Evolutionary conservation across 2,888 invertebrate genomes (phyloP), one percentile per base, ranked within the genome.

Genomic region (Stenolophus ochropezus): DNA sequence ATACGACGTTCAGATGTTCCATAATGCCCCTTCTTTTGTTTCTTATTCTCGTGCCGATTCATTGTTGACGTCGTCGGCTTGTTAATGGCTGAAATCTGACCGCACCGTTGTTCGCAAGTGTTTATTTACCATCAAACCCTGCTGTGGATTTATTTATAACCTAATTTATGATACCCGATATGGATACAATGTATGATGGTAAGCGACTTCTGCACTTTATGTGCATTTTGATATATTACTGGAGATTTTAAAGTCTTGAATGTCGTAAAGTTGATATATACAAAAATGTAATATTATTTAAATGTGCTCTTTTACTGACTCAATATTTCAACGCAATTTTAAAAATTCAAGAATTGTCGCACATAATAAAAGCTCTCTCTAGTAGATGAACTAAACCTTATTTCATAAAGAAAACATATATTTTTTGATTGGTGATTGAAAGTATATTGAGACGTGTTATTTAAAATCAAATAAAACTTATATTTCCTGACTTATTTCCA

Each of bases 11-110:
- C 33, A 27, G 27, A 33, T 69, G 65, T 69, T 33, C 33, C 33
- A 18, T 69, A 69, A 69, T 69, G 65, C 42, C 33, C 65, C 20
- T 69, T 14, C 65, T 69, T 69, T 69, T 69, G 65, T 69, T 69
- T 69, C 65, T 69, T 69, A 69, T 33, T 69, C 33, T 27, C 33
- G 65, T 33, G 33, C 16, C 65, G 33, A 69, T 69, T 69, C 65
- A 69, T 69, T 69, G 65, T 69, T 69, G 27, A 69, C 27, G 33
- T 33, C 65, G 16, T 18, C 27, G 65, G 65, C 16, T 33, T 69
- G 65, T 14, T 69, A 69, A 69, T 69, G 65, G 65, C 18, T 69
- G 27, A 16, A 65, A 65, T 65, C 65, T 69, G 65, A 69, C 65
- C 65, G 33, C 65, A 69, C 16, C 65, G 27, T 11, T 14, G 5